Evolutionary conservation across 2,113 vertebrate genomes (phyloP), one percentile per base, ranked within the genome.

Genomic region (Cyanocitta stelleri): DNA sequence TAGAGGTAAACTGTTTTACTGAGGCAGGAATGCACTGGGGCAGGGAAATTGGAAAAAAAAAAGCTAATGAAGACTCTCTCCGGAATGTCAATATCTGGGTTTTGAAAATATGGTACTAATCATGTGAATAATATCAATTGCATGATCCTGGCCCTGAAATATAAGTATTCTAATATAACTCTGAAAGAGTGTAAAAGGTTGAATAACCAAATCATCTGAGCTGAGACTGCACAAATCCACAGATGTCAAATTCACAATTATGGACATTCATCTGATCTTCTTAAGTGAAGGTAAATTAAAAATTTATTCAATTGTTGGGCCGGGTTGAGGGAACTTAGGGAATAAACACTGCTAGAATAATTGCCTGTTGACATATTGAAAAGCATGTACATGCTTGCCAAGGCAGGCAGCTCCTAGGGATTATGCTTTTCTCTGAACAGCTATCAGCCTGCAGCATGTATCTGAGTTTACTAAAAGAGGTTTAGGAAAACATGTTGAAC

Each of bases 401-500:
- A 87, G 59, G 85, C 90, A 90, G 90, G 59, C 64, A 92, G 75
- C 62, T 92, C 46, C 68, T 37, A 61, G 76, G 83, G 90, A 91
- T 90, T 94, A 87, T 18, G 56, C 29, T 93, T 87, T 78, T 71
- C 81, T 63, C 94, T 88, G 69, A 91, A 85, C 16, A 90, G 85
- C 87, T 94, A 93, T 94, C 85, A 96, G 76, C 82, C 81, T 94
- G 56, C 76, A 91, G 90, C 83, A 77, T 29, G 51, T 79, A 79
- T 86, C 71, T 51, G 61, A 87, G 62, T 92, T 93, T 92, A 94
- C 61, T 54, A 75, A 91, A 96, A 86, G 71, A 85, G 72, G 33
- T 80, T 89, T 95, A 94, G 94, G 86, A 95, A 96, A 81, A 94
- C 10, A 43, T 91, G 83, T 87, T 94, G 82, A 96, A 94, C 69